These are phyloP conservation scores for Semotilus atromaculatus DNA, from an alignment of 2,797 vertebrate genomes.

Conservation along the genomic window DNA sequence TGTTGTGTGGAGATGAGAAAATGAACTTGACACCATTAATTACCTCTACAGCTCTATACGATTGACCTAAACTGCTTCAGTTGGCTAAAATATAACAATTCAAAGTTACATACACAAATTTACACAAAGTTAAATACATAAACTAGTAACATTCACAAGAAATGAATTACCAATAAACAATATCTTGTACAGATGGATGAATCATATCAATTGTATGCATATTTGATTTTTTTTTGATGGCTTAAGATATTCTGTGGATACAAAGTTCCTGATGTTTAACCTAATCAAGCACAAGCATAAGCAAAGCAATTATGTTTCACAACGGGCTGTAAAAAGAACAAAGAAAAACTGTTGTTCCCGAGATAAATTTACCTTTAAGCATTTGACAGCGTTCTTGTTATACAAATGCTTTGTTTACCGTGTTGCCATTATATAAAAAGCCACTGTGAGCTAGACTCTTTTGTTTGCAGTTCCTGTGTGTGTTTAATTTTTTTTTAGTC, in stretches of 20 bases:
- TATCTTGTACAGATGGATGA: not conserved
- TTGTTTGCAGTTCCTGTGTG: not conserved
- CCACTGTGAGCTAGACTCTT: not conserved
- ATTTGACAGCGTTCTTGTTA: slow-evolving; percentile 3
- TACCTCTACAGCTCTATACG: not conserved
- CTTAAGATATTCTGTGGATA: not conserved
- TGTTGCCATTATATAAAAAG: slow-evolving; percentile 13
- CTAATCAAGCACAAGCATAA: slow-evolving; percentile 13
- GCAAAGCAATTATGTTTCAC: not conserved
- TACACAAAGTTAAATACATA: not conserved
- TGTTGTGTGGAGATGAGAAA: not conserved
- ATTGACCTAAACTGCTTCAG: not conserved
- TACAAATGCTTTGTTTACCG: not conserved
- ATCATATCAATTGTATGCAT: not conserved
- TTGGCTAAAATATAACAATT: not conserved
- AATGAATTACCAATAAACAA: not conserved
- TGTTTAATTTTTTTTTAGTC: not conserved
- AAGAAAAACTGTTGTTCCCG: slow-evolving; percentile 27
- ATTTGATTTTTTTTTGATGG: not conserved
- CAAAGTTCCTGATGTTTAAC: not conserved
- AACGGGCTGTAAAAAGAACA: not conserved
- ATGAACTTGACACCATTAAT: not conserved
- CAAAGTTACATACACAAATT: not conserved
- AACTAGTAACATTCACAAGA: not conserved
- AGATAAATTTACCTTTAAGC: slow-evolving; percentile 28